Evolutionary conservation across 2,888 invertebrate species (phyloP).

Genomic region (Aleiodes alternator): DNA sequence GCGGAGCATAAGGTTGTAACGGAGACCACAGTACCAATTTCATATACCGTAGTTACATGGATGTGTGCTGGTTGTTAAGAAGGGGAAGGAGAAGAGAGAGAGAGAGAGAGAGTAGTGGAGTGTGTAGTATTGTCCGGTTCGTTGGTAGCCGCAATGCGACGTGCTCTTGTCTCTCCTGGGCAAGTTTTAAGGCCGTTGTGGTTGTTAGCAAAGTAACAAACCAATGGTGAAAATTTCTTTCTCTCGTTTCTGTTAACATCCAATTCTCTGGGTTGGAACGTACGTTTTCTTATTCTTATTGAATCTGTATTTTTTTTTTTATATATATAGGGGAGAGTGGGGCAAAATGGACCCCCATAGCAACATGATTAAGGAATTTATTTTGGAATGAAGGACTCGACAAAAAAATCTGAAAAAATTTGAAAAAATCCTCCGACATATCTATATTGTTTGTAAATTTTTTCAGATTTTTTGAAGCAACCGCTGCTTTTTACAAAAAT

Average conservation of each 20-base stretch:
- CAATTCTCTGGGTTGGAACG: neutral
- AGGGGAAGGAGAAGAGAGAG: too few species aligned
- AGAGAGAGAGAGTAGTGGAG: conserved; percentile 37
- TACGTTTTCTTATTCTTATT: too few species aligned
- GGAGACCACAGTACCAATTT: conserved; percentile 67
- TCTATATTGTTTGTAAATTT: too few species aligned
- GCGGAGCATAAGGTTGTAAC: conserved; percentile 40
- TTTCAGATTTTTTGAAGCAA: too few species aligned
- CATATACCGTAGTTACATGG: conserved; percentile 66
- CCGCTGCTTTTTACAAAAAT: too few species aligned
- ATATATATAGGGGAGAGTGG: too few species aligned
- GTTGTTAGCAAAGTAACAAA: conserved; percentile 72
- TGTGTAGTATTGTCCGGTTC: conserved; percentile 53
- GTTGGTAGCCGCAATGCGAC: conserved; percentile 67
- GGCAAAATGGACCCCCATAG: too few species aligned
- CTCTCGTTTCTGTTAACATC: conserved; percentile 38
- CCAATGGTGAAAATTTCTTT: conserved; percentile 59
- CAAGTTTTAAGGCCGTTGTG: conserved; percentile 66
- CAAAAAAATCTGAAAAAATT: too few species aligned
- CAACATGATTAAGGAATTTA: too few species aligned
- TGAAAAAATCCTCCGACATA: too few species aligned
- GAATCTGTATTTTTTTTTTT: too few species aligned
- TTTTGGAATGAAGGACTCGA: too few species aligned
- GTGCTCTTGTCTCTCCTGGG: conserved; percentile 57
- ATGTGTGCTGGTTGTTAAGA: conserved; percentile 16